Evolutionary conservation across 1,140 invertebrate genomes (phyloP), one percentile per base, ranked within the genome.

Genomic region (Drosophila arawakana): DNA sequence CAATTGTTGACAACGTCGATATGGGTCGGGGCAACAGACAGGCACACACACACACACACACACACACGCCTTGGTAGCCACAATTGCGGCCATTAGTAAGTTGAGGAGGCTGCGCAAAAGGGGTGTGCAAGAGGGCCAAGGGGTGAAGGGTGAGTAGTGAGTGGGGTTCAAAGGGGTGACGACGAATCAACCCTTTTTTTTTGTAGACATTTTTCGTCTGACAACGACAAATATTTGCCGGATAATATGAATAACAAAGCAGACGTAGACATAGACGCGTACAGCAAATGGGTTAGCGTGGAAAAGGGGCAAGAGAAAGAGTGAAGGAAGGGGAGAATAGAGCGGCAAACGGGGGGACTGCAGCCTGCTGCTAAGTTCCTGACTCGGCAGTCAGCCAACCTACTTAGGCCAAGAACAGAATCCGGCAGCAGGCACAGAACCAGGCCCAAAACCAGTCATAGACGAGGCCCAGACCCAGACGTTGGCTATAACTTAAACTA

Each of bases 201-300:
- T 61, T 50, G 82, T 82, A 80, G 79, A 86, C 82, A 82, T 88
- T 89, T 88, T 88, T 83, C 80, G 76, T 86, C 80, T 89, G 84
- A 88, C 84, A 88, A 80, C 84, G 84, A 84, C 84, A 88, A 88
- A 88, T 88, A 88, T 88, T 88, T 88, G 84, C 84, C 77, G 84
- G 84, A 88, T 88, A 88, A 88, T 88, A 88, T 88, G 84, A 89
- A 88, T 88, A 88, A 88, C 84, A 88, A 88, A 86, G 77, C 74
- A 79, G 69, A 59, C 59, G 60, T 49, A 70, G 72, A 74, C 75
- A 73, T 66, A 52, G 57, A 66, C 44, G 63, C 21, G 44, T 34
- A 25, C 43, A 21, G 52, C 61, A 57, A 59, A 69, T 46, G 39
- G 49, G 54, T 57, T 57, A 46, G n/a, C 18, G n/a, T 18, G n/a